Percentiles rank a stretch among this genome's conserved stretches.
phyloP scores from a whole-genome alignment of 2,113 vertebrate species.

The Alethe castanea region DNA sequence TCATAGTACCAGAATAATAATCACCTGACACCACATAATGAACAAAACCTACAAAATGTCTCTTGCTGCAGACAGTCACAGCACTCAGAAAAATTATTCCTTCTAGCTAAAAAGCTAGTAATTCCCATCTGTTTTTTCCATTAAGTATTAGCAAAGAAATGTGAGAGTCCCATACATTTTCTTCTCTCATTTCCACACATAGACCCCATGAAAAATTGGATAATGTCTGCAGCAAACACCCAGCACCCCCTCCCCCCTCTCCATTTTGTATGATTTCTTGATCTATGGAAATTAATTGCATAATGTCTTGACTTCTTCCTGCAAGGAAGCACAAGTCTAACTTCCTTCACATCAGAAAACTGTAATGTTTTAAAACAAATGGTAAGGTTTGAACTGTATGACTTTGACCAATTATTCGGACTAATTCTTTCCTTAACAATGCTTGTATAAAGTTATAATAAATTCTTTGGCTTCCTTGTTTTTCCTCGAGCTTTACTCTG shows the following conservation, averaged over 20 bases:
- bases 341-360: background rate
- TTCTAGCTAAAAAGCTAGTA: slow-evolving; percentile 1
- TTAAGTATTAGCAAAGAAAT: slow-evolving; percentile 28
- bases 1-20: background rate
- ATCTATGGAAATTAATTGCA: background rate
- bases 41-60: background rate
- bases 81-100: slow-evolving; percentile 13
- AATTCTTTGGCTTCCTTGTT: background rate
- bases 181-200: slow-evolving; percentile 8
- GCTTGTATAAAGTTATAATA: background rate
- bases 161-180: slow-evolving; percentile 1
- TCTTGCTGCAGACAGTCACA: background rate
- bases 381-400: background rate
- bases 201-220: slow-evolving; percentile 15
- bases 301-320: background rate
- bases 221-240: background rate
- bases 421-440: background rate
- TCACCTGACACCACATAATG: background rate
- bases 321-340: background rate
- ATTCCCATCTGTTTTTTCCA: slow-evolving; percentile 37
- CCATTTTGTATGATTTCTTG: background rate
- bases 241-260: fast-evolving
- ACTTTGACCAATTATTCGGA: background rate
- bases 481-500: background rate
- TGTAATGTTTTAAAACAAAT: background rate